Evolutionary conservation across 2,888 invertebrate species (phyloP), one percentile per base, ranked within the genome.

Genomic region (Beris morrisii): DNA sequence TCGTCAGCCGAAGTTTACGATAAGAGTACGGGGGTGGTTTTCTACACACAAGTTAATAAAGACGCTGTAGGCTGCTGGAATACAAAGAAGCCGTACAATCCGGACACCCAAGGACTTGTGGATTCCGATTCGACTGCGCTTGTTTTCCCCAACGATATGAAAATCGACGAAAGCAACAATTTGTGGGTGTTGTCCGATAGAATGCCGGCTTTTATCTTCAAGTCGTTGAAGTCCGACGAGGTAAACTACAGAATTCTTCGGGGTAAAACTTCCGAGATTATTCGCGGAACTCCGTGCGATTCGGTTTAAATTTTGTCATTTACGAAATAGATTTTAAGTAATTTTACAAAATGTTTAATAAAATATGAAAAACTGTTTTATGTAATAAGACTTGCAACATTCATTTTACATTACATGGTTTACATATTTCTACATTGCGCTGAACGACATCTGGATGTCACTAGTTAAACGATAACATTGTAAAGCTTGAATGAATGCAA

Each of bases 11-110:
- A 89, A 69, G 86, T 84, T 73, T 86, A 87, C 71, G 92, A 93
- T 74, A 82, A 84, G 56, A 83, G 85, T 69, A 87, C 87, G 0
- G 87, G 86, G 32, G 87, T 89, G 9, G 80, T 91, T 67, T 92
- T 92, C 81, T 89, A 92, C 73, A 88, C 91, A 2, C 90, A 91
- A 83, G 86, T 86, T 72, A 90, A 89, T 76, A 88, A 85, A 73
- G 88, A 93, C 74, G 91, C 88, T 0, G 83, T 93, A 2, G 90
- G 88, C 1, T 93, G 93, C 77, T 93, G 93, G 93, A 92, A 93
- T 75, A 83, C 86, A 0, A 78, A 77, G 15, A 86, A 85, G 70
- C 85, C 87, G 0, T 86, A 89, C 73, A 86, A 83, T 31, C 81
- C 85, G 0, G 86, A 87, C 54, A 90, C 85, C 74, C 84, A 89